Conservation (phyloP, 2,888 invertebrate genomes). For the Standfussiana lucernea region DNA sequence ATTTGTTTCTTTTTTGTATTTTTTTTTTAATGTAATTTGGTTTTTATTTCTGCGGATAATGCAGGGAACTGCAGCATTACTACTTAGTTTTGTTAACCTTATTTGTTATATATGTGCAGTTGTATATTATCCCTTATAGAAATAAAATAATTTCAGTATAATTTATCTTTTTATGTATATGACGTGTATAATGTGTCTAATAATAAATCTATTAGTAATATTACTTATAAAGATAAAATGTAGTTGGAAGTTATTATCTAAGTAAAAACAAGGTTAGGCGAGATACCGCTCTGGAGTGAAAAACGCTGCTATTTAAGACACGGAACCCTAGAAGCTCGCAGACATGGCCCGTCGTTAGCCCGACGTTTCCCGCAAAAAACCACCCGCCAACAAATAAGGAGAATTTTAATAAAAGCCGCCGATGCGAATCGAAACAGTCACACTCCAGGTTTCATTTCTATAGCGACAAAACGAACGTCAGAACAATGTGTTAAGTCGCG, state of each 20-base stretch:
- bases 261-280: conserved; percentile 21
- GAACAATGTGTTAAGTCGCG: conserved; percentile 74
- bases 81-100: no score
- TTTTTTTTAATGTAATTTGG: no score
- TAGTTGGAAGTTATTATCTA: conserved; percentile 30
- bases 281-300: conserved; percentile 14
- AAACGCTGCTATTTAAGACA: conserved; percentile 42
- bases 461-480: conserved; percentile 77
- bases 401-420: conserved; percentile 84
- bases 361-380: conserved; percentile 75
- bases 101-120: no score
- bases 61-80: no score
- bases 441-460: conserved; percentile 77
- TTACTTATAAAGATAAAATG: conserved; percentile 13
- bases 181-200: no score
- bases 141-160: no score
- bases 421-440: conserved; percentile 81
- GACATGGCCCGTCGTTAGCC: conserved; percentile 71
- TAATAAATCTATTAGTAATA: no score
- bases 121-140: no score
- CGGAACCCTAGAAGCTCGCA: conserved; percentile 60
- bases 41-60: no score
- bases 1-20: no score
- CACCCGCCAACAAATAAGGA: conserved; percentile 75
- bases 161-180: no score